Evolutionary conservation across 2,113 vertebrate species (phyloP).

Genomic region (Ancistrus triradiatus): DNA sequence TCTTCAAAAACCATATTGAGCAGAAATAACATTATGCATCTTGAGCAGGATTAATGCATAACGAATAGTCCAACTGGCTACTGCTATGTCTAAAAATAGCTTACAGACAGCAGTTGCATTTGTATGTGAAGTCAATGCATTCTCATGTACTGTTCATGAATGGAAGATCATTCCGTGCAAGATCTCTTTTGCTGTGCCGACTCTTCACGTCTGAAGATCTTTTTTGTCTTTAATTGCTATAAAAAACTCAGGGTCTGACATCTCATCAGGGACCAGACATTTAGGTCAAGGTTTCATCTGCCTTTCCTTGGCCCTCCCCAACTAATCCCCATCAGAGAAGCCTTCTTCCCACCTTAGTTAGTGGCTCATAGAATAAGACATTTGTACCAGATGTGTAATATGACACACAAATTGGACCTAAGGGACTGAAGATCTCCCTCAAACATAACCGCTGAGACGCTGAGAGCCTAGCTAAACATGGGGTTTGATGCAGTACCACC

Average conservation of each 20-base stretch:
- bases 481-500: conserved; percentile 31
- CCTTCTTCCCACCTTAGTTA: conserved; percentile 41
- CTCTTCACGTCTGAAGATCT: conserved; percentile 4
- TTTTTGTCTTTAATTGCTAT: conserved; percentile 29
- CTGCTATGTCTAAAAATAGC: too few species aligned
- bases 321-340: conserved; percentile 24
- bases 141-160: too few species aligned
- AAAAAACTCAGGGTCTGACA: conserved; percentile 33
- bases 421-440: conserved; percentile 40
- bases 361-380: conserved; percentile 40
- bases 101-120: too few species aligned
- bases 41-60: too few species aligned
- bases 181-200: background rate
- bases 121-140: too few species aligned
- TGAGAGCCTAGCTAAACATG: conserved; percentile 26
- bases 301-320: background rate
- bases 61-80: too few species aligned
- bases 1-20: too few species aligned
- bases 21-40: too few species aligned
- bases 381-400: conserved; percentile 35
- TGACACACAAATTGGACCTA: conserved; percentile 50
- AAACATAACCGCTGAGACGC: conserved; percentile 42
- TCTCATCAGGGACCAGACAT: conserved; percentile 40
- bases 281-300: conserved; percentile 41
- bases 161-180: background rate